A percentile compares a stretch with the other conserved stretches of the same genome.
Conservation (phyloP, 2,797 vertebrate species). For the Odontamblyopus lacepedii region DNA sequence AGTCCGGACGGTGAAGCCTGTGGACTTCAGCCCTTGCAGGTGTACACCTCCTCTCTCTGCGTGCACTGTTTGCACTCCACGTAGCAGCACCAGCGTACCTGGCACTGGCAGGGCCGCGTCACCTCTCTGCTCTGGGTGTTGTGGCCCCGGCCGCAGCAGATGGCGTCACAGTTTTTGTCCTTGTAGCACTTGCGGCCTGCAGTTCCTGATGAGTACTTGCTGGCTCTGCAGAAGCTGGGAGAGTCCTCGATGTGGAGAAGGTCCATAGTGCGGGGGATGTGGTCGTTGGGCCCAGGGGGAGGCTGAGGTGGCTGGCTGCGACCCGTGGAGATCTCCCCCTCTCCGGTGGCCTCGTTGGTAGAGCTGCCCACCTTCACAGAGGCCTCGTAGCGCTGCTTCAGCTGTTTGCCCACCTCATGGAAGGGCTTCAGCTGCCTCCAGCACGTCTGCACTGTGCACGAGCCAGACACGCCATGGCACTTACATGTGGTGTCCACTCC, state of each 20-base stretch:
- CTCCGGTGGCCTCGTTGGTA: constrained; percentile 94
- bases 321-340: constrained; percentile 88
- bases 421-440: constrained; percentile 97
- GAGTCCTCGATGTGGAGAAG: constrained; percentile 98
- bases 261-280: constrained; percentile 92
- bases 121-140: constrained; percentile 97
- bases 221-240: constrained; percentile 93
- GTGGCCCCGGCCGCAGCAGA: constrained; percentile 96
- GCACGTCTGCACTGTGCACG: constrained; percentile 96
- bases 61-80: constrained; percentile 99
- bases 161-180: constrained; percentile 97
- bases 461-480: constrained; percentile 95
- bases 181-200: constrained; percentile 95
- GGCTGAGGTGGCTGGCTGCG: constrained; percentile 73
- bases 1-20: constrained; percentile 41
- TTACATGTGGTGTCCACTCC: constrained; percentile 98
- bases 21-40: constrained; percentile 86
- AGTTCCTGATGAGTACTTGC: constrained; percentile 91
- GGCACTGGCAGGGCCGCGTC: constrained; percentile 95
- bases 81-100: constrained; percentile 99
- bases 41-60: constrained; percentile 97
- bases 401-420: constrained; percentile 94
- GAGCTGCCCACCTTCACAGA: constrained; percentile 93
- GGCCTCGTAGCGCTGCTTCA: constrained; percentile 95
- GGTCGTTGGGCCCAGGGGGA: constrained; percentile 78